Evolutionary conservation across 1,140 invertebrate genomes (phyloP), one percentile per base, ranked within the genome.

Genomic region (Lordiphosa mommai): DNA sequence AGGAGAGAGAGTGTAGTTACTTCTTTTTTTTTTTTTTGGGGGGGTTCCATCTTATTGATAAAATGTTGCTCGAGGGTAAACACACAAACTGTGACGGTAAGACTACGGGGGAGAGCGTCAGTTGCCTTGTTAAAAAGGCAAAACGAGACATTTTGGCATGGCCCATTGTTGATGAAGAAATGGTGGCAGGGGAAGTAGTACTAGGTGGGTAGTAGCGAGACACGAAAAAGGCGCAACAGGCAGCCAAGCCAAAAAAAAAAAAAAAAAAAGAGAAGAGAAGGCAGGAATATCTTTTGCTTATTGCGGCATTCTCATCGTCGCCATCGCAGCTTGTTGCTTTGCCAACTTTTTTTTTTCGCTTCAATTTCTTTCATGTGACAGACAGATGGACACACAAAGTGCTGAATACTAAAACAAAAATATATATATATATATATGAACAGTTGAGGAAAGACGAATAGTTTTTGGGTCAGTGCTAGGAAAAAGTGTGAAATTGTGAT

Each of bases 171-270:
- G 66, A 60, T 61, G 56, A 51, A 48, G 57, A n/a, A n/a, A n/a
- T 30, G 14, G 30, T 29, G 50, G 9, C 46, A 29, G 10, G 29
- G 30, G 32, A 23, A 23, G n/a, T n/a, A n/a, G n/a, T n/a, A n/a
- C n/a, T n/a, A n/a, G n/a, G n/a, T n/a, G n/a, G n/a, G 17, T 0
- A 20, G 8, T 32, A 17, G 23, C 13, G 10, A 20, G 63, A 66
- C 76, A 80, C 65, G 74, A 65, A 82, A 80, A 80, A 80, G 76
- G 76, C 76, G 76, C 76, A 80, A 80, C 76, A 80, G 76, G 76
- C 74, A 65, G 53, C 29, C 43, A 36, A 27, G 13, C 38, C 30
- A 16, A 6, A 20, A 9, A 41, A 20, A 43, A 17, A 50, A 29
- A 27, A 40, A 33, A 20, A 2, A 41, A 7, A 20, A 33, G 61